Percentiles rank a stretch among this genome's conserved stretches.
phyloP scores from a whole-genome alignment of 2,113 vertebrate genomes.

The Neodon shergylaensis region DNA sequence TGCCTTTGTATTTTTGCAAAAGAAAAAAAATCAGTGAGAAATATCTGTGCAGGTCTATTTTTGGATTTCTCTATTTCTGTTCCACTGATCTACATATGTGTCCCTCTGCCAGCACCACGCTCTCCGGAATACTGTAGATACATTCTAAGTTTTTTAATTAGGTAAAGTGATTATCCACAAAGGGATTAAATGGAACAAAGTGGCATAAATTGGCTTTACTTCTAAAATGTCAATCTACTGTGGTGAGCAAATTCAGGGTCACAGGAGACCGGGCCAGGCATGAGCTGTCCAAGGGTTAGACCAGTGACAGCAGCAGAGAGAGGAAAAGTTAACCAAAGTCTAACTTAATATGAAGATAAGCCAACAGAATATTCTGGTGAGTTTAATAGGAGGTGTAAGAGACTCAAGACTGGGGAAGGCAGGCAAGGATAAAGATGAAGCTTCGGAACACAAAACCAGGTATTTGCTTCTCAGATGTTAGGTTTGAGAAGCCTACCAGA shows the following conservation, averaged over 20 bases:
- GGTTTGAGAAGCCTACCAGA: neutral
- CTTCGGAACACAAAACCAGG: neutral
- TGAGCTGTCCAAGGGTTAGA: neutral
- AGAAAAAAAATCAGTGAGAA: neutral
- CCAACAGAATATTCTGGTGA: neutral
- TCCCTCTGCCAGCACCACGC: neutral
- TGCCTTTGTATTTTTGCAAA: neutral
- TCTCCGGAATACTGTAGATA: neutral
- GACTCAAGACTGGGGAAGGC: neutral
- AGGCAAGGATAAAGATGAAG: fast-evolving
- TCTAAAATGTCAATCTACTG: neutral
- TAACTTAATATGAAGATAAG: neutral
- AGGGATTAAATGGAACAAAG: neutral
- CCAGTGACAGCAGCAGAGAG: neutral
- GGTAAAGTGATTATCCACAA: neutral
- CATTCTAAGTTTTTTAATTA: neutral
- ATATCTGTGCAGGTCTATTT: neutral
- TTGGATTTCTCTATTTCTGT: neutral
- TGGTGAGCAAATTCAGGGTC: neutral
- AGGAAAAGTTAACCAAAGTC: neutral
- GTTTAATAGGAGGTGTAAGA: neutral
- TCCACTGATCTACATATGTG: neutral
- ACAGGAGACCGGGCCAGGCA: fast-evolving
- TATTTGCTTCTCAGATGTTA: neutral
- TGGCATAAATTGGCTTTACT: neutral